Base-by-base conservation (phyloP, 30 jellyfish, hydroid and myxozoan genomes). In the Pseudorhiza aurosa region DNA sequence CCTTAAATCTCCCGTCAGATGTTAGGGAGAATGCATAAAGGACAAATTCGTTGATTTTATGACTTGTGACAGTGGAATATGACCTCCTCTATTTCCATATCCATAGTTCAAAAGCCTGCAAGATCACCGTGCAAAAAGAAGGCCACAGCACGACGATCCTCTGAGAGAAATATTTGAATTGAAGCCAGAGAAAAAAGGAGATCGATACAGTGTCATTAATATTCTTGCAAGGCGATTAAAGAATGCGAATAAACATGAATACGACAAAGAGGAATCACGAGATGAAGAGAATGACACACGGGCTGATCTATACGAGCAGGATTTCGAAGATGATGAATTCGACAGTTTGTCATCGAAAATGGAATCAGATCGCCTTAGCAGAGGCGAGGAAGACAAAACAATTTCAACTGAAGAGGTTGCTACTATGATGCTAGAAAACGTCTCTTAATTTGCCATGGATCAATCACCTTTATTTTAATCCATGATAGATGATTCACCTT, bases 141-240 rank as follows among this genome's bases (percentile, higher is more conserved):
- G 25, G 62, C 24, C 22, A 15, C 51, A 28, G 4, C 22, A 60
- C 1, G 75, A 30, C 2, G 75, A 60, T 11, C 25, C 63, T 0
- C 30, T 68, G 65, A 68, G 33, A 31, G 67, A 25, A n/a, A 45
- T 68, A 39, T 25, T 47, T 3, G 44, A 17, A 46, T n/a, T 37
- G 30, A 47, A n/a, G 28, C 68, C 42, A 22, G 82, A 22, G 22
- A 25, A 42, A 30, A 68, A 68, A 10, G 82, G 82, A 22, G 82
- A 68, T 58, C 75, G 82, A 32, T 83, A 83, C 80, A 83, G 95
- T 73, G 75, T 83, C 0, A 83, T 83, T 21, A 83, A 83, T 72
- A 70, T 83, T 10, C 40, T 69, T 22, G 31, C 88, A 29, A 71
- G 95, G 33, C 42, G 95, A 27, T 35, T 81, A 53, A 68, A 81